phyloP scores from a whole-genome alignment of 2,797 vertebrate species.

The Okamejei kenojei region DNA sequence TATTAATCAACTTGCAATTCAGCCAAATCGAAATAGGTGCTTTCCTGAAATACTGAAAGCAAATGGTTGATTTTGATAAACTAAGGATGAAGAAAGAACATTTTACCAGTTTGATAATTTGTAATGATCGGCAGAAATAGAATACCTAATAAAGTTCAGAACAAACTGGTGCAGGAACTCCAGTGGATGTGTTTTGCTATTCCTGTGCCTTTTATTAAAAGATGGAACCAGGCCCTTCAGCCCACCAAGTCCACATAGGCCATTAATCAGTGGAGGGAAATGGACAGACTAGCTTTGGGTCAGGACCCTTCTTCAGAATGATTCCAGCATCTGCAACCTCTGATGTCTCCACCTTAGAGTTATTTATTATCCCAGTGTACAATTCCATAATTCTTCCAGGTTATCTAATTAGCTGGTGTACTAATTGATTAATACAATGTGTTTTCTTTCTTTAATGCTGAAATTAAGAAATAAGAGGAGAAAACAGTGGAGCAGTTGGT shows the following conservation, averaged over 20 bases:
- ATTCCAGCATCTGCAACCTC: too few species aligned
- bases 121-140: neutral
- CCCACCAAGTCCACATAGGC: too few species aligned
- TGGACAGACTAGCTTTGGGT: too few species aligned
- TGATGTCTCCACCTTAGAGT: too few species aligned
- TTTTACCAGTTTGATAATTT: neutral
- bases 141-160: neutral
- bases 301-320: too few species aligned
- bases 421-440: neutral
- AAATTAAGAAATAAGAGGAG: neutral
- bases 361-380: neutral
- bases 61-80: neutral
- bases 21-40: neutral
- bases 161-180: too few species aligned
- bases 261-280: too few species aligned
- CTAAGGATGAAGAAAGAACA: neutral
- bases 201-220: too few species aligned
- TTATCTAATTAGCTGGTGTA: neutral
- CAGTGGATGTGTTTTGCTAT: too few species aligned
- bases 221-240: too few species aligned
- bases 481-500: neutral
- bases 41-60: neutral
- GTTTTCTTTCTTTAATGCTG: neutral
- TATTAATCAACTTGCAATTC: neutral
- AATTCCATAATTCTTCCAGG: neutral